Evolutionary conservation across 1,140 invertebrate species (phyloP), one percentile per base, ranked within the genome.

Genomic region (Diabrotica virgifera): DNA sequence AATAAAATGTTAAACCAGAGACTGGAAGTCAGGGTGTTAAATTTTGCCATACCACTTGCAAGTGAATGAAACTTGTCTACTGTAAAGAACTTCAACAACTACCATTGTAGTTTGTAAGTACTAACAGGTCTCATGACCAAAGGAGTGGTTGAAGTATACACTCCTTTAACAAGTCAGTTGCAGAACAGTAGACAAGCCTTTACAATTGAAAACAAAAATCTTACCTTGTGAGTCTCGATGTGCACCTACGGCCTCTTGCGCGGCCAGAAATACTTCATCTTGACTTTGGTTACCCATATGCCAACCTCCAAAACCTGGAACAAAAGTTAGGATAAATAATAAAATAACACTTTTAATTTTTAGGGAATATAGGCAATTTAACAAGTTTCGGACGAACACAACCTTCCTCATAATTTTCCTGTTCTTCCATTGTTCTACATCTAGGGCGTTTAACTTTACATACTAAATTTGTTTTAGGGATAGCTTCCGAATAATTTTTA

Each of bases 161-260:
- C 24, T 24, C 24, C 24, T 24, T 24, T 24, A 24, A 24, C 24
- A 24, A 24, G 24, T 24, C 24, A 69, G 61, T 65, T 67, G 64
- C 68, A 74, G 58, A 71, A 66, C 61, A 59, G 62, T 63, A 62
- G 52, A 58, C 52, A 70, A 73, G 72, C 67, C 52, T 66, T 66
- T 65, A 71, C 64, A 75, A 75, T 74, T 77, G 67, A 74, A 24
- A 78, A 75, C 68, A 70, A 79, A 79, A 78, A 76, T 82, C 87
- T 86, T 88, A 89, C 88, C 88, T 90, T 89, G 88, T 77, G 87
- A 87, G 82, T 90, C 87, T 80, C 88, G 84, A 80, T 89, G 87
- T 80, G 87, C 86, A 79, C 84, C 84, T 66, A 82, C 83, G 72
- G 86, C 85, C 79, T 90, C 87, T 82, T 89, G 87, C 74, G 86